Evolutionary conservation across 2,113 vertebrate species (phyloP).

Genomic region (Catagonus wagneri): DNA sequence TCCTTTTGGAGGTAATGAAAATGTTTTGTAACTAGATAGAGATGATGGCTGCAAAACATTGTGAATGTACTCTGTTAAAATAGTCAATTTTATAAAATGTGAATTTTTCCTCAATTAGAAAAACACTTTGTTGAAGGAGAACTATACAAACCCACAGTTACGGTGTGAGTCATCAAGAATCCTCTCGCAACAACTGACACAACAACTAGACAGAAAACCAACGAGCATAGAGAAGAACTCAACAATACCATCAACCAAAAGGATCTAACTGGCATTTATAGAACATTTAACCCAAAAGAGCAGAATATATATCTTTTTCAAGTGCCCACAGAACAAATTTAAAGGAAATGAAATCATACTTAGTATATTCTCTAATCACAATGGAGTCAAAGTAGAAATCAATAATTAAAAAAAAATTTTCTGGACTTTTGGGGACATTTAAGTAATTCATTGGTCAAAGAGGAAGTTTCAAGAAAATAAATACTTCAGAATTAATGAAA

Average conservation of each 20-base stretch:
- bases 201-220: not conserved
- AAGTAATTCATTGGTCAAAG: not conserved
- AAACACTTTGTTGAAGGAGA: not conserved
- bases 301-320: not conserved
- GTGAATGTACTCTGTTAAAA: not conserved
- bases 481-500: not conserved
- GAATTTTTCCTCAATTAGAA: not conserved
- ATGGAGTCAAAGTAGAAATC: not conserved
- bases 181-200: not conserved
- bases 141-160: not conserved
- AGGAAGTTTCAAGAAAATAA: not conserved
- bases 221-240: not conserved
- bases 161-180: not conserved
- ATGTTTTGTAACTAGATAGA: not conserved
- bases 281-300: not conserved
- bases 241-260: not conserved
- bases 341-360: not conserved
- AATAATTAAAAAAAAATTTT: not conserved
- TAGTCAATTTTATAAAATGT: not conserved
- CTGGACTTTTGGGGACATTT: not conserved
- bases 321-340: not conserved
- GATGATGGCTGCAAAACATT: not conserved
- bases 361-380: not conserved
- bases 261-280: not conserved
- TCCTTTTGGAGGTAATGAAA: not conserved